Percentiles rank a stretch among this genome's conserved stretches.
These are phyloP conservation scores for Sterrhoptilus dennistouni DNA, from an alignment of 2,113 vertebrate genomes.

Conservation along the genomic window DNA sequence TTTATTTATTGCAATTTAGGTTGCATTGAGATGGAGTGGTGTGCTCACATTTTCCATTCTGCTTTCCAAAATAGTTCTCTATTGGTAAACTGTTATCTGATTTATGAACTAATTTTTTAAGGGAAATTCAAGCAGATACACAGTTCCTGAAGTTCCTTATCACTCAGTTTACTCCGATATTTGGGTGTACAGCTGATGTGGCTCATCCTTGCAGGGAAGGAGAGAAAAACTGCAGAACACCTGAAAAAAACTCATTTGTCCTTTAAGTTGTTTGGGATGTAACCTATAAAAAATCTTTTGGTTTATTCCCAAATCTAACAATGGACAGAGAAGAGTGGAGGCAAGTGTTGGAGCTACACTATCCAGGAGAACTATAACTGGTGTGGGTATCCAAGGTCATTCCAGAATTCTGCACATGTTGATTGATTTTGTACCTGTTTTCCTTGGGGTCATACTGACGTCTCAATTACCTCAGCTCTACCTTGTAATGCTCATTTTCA, in stretches of 20 bases:
- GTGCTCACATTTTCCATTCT: not conserved
- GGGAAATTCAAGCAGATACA: not conserved
- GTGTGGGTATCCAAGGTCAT: not conserved
- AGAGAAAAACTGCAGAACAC: not conserved
- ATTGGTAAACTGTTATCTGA: not conserved
- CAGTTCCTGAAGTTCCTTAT: not conserved
- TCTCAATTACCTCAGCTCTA: not conserved
- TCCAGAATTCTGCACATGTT: not conserved
- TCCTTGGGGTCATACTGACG: not conserved
- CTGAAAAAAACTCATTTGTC: not conserved
- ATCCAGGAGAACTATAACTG: not conserved
- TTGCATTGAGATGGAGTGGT: not conserved
- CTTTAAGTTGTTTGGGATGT: not conserved
- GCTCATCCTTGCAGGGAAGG: not conserved
- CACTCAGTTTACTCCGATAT: not conserved
- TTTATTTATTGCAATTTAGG: not conserved
- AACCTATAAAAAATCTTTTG: not conserved
- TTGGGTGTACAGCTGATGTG: not conserved
- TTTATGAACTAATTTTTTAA: not conserved
- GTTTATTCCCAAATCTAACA: not conserved
- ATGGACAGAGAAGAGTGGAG: not conserved
- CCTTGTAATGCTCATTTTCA: not conserved
- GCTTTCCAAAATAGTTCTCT: rapidly evolving
- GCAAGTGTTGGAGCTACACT: not conserved
- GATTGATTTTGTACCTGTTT: not conserved